Evolutionary conservation across 2,888 invertebrate genomes (phyloP), one percentile per base, ranked within the genome.

Genomic region (Rhagium mordax): DNA sequence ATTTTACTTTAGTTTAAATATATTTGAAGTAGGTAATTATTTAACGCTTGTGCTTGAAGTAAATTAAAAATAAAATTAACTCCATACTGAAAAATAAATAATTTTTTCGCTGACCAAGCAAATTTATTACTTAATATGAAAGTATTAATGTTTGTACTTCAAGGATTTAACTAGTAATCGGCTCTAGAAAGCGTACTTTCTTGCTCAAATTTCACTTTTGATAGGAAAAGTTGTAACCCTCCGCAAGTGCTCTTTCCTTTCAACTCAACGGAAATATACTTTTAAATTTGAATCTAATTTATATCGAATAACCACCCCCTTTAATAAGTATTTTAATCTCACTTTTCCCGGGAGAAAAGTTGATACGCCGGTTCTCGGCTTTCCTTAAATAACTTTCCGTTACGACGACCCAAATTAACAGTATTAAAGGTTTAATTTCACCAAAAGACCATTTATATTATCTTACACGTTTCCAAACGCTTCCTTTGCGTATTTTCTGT

Each of bases 401-500:
- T 21, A 41, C 21, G 55, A 33, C 67, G 57, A 41, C 51, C 67
- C 57, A 29, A 67, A 67, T 67, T 67, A 67, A 67, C 67, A 67
- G 57, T 41, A 67, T 67, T 67, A 67, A 33, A 57, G 57, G 67
- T 67, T 57, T 67, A 57, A 67, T 67, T 67, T 57, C 55, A 15
- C 67, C 67, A 47, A 67, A 57, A 57, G 57, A 67, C 67, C 67
- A 67, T 67, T 67, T 67, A 47, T 57, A 67, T 67, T 67, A 67
- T 67, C 67, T 33, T 29, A 13, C 67, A 67, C 67, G 67, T 67
- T 67, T 33, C 47, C 51, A 55, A 48, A 67, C 47, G 67, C 67
- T 41, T 27, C 41, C 33, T 55, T 57, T 47, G 67, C 55, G 57
- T 67, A 67, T 67, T 67, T 55, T 41, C 33, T 18, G 29, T 57